Evolutionary conservation across 2,888 invertebrate species (phyloP).

Genomic region (Andrena fulva): DNA sequence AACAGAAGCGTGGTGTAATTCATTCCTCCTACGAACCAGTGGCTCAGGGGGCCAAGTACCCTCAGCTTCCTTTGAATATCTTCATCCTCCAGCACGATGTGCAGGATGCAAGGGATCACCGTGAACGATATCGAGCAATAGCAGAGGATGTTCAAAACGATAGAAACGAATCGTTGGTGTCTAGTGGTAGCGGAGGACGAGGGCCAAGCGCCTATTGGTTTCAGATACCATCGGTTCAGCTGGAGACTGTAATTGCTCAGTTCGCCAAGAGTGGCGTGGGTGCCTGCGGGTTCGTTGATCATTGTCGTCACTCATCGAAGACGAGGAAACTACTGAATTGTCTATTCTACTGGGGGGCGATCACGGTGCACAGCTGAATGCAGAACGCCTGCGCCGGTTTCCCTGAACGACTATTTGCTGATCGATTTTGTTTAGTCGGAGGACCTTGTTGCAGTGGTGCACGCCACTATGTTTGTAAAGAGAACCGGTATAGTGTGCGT

Average conservation of each 20-base stretch:
- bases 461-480: not conserved
- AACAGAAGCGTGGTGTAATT: conserved; percentile 71
- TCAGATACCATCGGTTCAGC: conserved; percentile 65
- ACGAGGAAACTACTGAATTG: conserved; percentile 11
- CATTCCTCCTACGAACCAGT: conserved; percentile 67
- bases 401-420: not conserved
- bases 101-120: conserved; percentile 66
- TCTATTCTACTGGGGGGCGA: not conserved
- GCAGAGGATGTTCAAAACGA: conserved; percentile 30
- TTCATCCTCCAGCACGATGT: conserved; percentile 63
- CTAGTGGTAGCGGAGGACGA: conserved; percentile 7
- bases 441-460: not conserved
- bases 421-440: conserved; percentile 12
- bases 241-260: conserved; percentile 31
- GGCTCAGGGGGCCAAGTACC: conserved; percentile 71
- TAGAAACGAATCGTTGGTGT: conserved; percentile 16
- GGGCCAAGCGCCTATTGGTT: conserved; percentile 68
- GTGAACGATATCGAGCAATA: conserved; percentile 61
- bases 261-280: not conserved
- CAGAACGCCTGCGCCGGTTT: conserved; percentile 7
- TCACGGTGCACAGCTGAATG: not conserved
- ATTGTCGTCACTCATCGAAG: not conserved
- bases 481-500: too few relatives aligned
- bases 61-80: conserved; percentile 37
- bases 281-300: not conserved